Percentiles rank a stretch among this genome's conserved stretches.
Evolutionary conservation across 2,888 invertebrate species (phyloP).

Genomic region (Cerastis rubricosa): DNA sequence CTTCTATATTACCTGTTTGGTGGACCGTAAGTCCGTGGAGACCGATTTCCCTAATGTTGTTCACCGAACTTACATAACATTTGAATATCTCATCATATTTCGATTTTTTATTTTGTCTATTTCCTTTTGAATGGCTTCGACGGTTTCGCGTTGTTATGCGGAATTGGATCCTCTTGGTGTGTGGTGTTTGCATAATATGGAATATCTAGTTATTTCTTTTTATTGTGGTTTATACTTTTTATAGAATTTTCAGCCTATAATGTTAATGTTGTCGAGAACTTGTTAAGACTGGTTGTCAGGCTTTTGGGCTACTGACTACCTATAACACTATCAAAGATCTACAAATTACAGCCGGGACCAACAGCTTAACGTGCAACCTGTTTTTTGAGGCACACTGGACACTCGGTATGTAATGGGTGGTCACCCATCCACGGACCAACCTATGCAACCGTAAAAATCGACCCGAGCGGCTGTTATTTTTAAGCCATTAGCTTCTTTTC

Average conservation of each 20-base stretch:
- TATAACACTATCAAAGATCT: too few relatives aligned
- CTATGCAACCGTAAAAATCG: too few relatives aligned
- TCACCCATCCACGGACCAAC: too few relatives aligned
- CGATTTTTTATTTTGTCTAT: slow-evolving; percentile 75
- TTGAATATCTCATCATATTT: slow-evolving; percentile 84
- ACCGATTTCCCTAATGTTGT: slow-evolving; percentile 83
- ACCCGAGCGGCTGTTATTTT: not conserved
- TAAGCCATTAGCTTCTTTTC: not conserved
- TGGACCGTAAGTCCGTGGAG: slow-evolving; percentile 65
- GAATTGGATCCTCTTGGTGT: slow-evolving; percentile 36
- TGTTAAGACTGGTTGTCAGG: too few relatives aligned
- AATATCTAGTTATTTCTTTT: slow-evolving; percentile 26
- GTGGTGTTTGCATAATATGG: slow-evolving; percentile 11
- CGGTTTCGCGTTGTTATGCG: slow-evolving; percentile 63
- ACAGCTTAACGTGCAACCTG: too few relatives aligned
- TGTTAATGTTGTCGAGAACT: too few relatives aligned
- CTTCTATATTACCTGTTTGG: slow-evolving; percentile 2
- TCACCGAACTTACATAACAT: slow-evolving; percentile 81
- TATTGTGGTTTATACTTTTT: not conserved
- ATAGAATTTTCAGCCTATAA: too few relatives aligned
- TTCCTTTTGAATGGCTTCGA: slow-evolving; percentile 60
- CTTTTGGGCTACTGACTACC: too few relatives aligned
- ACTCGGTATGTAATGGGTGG: too few relatives aligned
- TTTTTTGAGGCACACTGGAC: too few relatives aligned
- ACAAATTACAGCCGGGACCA: too few relatives aligned